Evolutionary conservation across 2,888 invertebrate species (phyloP), one percentile per base, ranked within the genome.

Genomic region (Pelosia muscerda): DNA sequence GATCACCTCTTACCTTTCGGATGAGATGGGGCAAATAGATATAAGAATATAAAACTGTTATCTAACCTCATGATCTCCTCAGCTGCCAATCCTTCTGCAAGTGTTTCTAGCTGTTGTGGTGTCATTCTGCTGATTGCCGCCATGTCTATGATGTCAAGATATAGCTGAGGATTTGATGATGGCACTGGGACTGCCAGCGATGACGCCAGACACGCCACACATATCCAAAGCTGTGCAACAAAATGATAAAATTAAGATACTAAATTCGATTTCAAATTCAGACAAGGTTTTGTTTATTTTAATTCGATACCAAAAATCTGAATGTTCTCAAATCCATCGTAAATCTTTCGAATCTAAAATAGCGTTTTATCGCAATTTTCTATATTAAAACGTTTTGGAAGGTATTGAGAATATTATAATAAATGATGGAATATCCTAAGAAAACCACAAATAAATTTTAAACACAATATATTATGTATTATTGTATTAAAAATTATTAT

Each of bases 91-190:
- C 95, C 95, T 72, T 94, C 95, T 31, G 95, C 95, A 0, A 95
- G 81, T 8, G 80, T 78, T 72, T 95, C 95, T 1, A 95, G 83
- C 81, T 95, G 95, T 54, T 92, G 92, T 2, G 95, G 94, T 0
- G 92, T 78, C 95, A 95, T 95, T 55, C 94, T 85, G 72, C 95
- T 94, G 75, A 95, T 94, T 15, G 93, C 95, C 0, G 95, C 95
- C 90, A 95, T 90, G 82, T 95, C 95, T 22, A 95, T 91, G 76
- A 94, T 91, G 82, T 94, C 94, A 71, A 94, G 82, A 28, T 86
- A 84, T 2, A 93, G 78, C 55, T 84, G 81, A 0, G 89, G 85
- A 19, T 79, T 73, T 5, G 87, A 87, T 10, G 81, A 75, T 0
- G 90, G 90, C 2, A 89, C 86, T 1, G 92, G 90, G 2, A 90